phyloP scores from a whole-genome alignment of 2,888 invertebrate genomes.

The Achlya flavicornis region DNA sequence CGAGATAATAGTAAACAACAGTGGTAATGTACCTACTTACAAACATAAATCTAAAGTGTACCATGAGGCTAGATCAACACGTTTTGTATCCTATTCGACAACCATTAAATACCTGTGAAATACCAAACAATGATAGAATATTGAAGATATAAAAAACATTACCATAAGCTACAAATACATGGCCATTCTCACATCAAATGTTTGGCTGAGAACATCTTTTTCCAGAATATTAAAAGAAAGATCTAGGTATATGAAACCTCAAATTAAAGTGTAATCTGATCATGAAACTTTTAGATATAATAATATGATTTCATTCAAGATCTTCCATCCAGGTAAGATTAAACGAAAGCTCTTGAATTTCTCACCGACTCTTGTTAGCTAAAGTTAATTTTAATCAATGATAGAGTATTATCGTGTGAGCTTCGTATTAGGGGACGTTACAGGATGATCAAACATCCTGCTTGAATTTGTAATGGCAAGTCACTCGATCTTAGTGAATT shows the following conservation, averaged over 20 bases:
- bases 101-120: slow-evolving; percentile 2
- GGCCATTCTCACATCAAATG: background rate
- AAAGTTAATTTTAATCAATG: too few species aligned
- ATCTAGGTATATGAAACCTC: too few species aligned
- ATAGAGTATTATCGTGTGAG: too few species aligned
- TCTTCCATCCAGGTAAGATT: too few species aligned
- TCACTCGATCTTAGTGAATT: background rate
- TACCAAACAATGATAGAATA: slow-evolving; percentile 11
- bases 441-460: background rate
- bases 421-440: too few species aligned
- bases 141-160: slow-evolving; percentile 6
- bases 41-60: background rate
- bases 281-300: too few species aligned
- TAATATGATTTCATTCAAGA: too few species aligned
- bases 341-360: too few species aligned
- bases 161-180: slow-evolving; percentile 4
- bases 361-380: too few species aligned
- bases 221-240: too few species aligned
- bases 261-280: too few species aligned
- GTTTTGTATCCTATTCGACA: background rate
- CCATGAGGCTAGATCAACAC: background rate
- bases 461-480: background rate
- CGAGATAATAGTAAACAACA: slow-evolving; percentile 2
- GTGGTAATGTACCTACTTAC: background rate
- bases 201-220: too few species aligned